Conservation (phyloP, 2,113 vertebrate species). For the Speoplatyrhinus poulsoni region DNA sequence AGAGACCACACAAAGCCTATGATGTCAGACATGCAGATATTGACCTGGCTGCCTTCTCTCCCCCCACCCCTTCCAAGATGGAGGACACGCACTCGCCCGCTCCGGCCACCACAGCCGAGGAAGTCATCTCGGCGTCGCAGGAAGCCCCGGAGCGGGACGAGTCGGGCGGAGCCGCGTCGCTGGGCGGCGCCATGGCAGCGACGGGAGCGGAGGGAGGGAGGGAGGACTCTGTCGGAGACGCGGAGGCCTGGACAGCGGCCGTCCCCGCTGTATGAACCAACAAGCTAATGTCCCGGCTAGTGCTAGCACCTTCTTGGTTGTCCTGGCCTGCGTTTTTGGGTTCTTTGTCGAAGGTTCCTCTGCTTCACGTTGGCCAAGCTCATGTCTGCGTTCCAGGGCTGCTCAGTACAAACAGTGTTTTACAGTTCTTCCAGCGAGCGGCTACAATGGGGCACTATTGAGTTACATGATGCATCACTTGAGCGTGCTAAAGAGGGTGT, state of each 20-base stretch:
- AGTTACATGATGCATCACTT: no score
- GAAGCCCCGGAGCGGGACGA: conserved; percentile 67
- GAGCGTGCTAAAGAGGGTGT: no score
- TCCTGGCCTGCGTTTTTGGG: no score
- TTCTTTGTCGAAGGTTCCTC: no score
- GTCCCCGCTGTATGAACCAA: conserved; percentile 83
- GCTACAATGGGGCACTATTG: no score
- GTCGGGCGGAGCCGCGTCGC: conserved; percentile 51
- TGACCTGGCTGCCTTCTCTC: background rate
- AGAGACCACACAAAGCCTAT: background rate
- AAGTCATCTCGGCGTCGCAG: conserved; percentile 80
- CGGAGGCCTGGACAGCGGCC: conserved; percentile 85
- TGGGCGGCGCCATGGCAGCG: conserved; percentile 66
- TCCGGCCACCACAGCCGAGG: conserved; percentile 89
- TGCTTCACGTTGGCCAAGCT: no score
- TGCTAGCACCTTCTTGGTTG: no score
- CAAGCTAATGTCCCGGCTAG: no score
- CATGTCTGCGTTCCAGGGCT: no score
- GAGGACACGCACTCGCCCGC: conserved; percentile 81
- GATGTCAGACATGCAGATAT: background rate
- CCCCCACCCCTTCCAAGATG: conserved; percentile 52
- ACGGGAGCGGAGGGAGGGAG: conserved; percentile 69
- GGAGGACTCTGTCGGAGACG: conserved; percentile 75
- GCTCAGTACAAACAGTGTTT: no score
- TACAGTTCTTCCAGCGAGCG: no score